These are phyloP conservation scores for Eubasilissa splendida DNA, from an alignment of 2,888 invertebrate genomes.

Conservation along the genomic window DNA sequence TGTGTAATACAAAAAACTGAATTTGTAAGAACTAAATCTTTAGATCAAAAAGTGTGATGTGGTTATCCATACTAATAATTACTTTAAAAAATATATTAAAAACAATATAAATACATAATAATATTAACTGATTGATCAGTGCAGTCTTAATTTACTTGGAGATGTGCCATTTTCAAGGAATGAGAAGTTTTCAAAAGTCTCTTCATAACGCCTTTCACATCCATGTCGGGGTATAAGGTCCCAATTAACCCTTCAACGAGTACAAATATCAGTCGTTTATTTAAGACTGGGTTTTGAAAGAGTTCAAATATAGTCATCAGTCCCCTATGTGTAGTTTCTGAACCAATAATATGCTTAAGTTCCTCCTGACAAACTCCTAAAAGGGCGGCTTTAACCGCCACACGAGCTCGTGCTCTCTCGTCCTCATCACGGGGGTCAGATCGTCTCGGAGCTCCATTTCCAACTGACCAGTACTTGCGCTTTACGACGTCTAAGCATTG, in stretches of 20 bases:
- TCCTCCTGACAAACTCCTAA: constrained; percentile 75
- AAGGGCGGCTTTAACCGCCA: constrained; percentile 54
- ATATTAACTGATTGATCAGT: neutral
- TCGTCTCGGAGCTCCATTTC: constrained; percentile 12
- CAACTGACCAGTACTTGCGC: constrained; percentile 42
- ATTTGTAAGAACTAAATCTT: no score
- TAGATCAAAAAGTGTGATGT: no score
- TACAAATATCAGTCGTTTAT: constrained; percentile 87
- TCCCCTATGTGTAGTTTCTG: constrained; percentile 88
- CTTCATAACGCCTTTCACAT: constrained; percentile 39
- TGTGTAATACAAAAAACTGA: no score
- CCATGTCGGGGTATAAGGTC: constrained; percentile 49
- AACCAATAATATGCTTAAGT: constrained; percentile 89
- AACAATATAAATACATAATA: neutral
- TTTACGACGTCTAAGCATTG: constrained; percentile 89
- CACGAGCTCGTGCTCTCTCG: constrained; percentile 51
- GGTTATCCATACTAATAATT: no score
- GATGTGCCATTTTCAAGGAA: constrained; percentile 40
- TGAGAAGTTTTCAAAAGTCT: constrained; percentile 45
- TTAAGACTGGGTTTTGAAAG: constrained; percentile 89
- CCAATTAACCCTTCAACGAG: constrained; percentile 63
- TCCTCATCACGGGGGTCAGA: constrained; percentile 40
- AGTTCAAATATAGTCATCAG: constrained; percentile 88
- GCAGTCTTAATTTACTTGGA: constrained; percentile 24
- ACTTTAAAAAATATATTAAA: no score